Evolutionary conservation across 2,797 vertebrate species (phyloP).

Genomic region (Poecile montanus): DNA sequence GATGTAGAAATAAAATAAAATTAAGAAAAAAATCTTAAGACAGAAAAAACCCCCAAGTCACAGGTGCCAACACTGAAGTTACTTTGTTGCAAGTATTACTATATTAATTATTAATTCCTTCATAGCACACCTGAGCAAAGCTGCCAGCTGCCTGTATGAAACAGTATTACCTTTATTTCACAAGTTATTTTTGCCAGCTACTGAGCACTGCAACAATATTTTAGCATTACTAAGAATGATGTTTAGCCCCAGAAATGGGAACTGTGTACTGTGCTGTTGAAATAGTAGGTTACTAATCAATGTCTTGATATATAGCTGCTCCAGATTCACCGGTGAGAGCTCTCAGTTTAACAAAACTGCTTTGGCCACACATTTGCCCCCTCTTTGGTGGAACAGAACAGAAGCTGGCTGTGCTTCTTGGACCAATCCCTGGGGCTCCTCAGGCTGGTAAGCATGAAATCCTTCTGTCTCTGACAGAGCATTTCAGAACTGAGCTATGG

Average conservation of each 20-base stretch:
- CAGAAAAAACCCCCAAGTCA: rapidly evolving
- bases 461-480: background rate
- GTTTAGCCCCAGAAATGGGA: background rate
- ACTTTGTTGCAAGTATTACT: background rate
- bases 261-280: background rate
- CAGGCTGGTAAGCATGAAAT: background rate
- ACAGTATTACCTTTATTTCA: background rate
- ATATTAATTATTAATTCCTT: background rate
- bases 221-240: background rate
- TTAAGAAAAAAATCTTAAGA: background rate
- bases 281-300: background rate
- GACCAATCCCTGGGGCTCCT: background rate
- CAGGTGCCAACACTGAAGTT: background rate
- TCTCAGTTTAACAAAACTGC: background rate
- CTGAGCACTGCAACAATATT: background rate
- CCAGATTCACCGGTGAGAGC: background rate
- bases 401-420: background rate
- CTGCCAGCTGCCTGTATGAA: background rate
- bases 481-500: background rate
- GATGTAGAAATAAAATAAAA: background rate
- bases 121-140: background rate
- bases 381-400: background rate
- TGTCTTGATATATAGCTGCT: background rate
- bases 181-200: background rate
- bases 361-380: background rate